Conservation (phyloP, 2,888 invertebrate species). For the Drosophila paranaensis region DNA sequence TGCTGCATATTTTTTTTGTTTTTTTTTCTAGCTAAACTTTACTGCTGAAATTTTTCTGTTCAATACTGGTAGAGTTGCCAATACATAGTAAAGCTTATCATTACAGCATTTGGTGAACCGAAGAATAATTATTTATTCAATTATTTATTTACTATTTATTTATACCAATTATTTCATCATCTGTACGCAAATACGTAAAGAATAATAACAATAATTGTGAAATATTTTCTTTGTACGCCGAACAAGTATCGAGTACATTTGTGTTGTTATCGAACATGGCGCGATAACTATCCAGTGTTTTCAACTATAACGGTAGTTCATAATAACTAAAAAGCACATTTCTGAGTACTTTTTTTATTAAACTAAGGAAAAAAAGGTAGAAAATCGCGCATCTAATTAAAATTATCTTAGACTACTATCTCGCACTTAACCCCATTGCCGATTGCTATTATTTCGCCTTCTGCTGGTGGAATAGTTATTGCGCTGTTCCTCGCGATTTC, state of each 20-base stretch:
- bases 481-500: constrained; percentile 28
- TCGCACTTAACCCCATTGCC: constrained; percentile 28
- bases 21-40: not conserved
- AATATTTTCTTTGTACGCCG: not conserved
- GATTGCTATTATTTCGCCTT: constrained; percentile 25
- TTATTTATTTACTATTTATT: not conserved
- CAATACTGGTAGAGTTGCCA: constrained; percentile 34
- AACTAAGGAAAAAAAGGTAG: not conserved
- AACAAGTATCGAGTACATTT: constrained; percentile 27
- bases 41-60: constrained; percentile 17
- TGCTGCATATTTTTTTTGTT: constrained; percentile 35
- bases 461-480: constrained; percentile 11
- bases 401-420: constrained; percentile 1
- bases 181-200: too few relatives aligned
- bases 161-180: not conserved
- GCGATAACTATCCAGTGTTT: not conserved
- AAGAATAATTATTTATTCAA: too few relatives aligned
- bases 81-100: not conserved
- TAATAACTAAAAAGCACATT: too few relatives aligned
- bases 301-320: constrained; percentile 8
- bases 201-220: not conserved
- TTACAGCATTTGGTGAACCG: not conserved
- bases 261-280: constrained; percentile 22
- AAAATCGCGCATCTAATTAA: not conserved
- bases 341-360: constrained; percentile 10